Base-by-base conservation (phyloP, 2,888 invertebrate species). In the Phyllotreta striolata region DNA sequence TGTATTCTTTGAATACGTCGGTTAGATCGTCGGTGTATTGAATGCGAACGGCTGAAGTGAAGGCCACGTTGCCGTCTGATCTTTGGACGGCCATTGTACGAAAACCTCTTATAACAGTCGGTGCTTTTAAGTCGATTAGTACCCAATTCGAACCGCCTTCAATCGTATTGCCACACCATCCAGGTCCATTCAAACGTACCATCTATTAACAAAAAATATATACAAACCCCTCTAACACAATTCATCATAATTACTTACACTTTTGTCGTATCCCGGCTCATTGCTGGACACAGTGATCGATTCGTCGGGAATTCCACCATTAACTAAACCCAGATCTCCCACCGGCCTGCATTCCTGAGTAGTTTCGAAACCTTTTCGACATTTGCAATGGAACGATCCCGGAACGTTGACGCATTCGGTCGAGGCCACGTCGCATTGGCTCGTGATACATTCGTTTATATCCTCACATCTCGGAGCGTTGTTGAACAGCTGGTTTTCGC, bases 71-170 rank as follows among this genome's bases (percentile, higher is more conserved):
- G 55, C 91, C 92, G 74, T 95, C 93, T 12, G 88, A 86, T 66
- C 95, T 86, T 75, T 90, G 87, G 0, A 95, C 94, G 55, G 94
- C 92, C 86, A 93, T 95, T 0, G 95, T 95, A 71, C 95, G 86
- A 82, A 96, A 96, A 8, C 96, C 96, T 74, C 95, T 86, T 62
- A 96, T 87, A 34, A 96, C 91, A 0, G 93, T 93, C 0, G 95
- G 93, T 14, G 95, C 93, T 82, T 91, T 90, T 70, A 96, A 85
- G 76, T 96, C 96, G 66, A 96, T 86, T 67, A 91, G 84, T 57
- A 93, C 88, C 95, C 95, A 96, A 78, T 96, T 96, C 12, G 90
- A 88, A 52, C 95, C 95, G 5, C 92, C 91, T 77, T 95, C 93
- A 55, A 90, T 84, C 54, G 90, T 90, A 74, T 89, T 91, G 7